Evolutionary conservation across 2,888 invertebrate genomes (phyloP), one percentile per base, ranked within the genome.

Genomic region (Neoitamus cyanurus): DNA sequence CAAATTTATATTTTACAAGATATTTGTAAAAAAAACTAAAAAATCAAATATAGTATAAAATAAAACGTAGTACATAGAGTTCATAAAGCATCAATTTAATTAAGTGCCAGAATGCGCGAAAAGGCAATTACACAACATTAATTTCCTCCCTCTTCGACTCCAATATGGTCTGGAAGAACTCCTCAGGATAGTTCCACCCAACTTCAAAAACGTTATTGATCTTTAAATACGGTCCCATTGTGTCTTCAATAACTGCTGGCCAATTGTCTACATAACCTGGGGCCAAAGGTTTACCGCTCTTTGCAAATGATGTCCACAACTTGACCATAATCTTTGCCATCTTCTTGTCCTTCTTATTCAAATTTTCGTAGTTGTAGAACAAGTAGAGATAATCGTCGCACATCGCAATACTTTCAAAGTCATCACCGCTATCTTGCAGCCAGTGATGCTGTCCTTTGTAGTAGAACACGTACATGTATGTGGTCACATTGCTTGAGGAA

Each of bases 381-480:
- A 91, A 91, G 88, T 93, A 94, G 31, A 80, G 13, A 5, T 80
- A 34, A 2, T 80, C 80, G 58, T 80, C 80, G 3, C 48, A 48
- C 48, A 80, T 30, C 15, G n/a, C 48, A 7, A 68, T 20, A 11
- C 48, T 48, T 2, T 48, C 25, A 7, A 68, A 28, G 20, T 80
- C 42, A 2, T 80, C 58, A 0, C n/a, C 15, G 46, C 34, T 48
- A 11, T 48, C 15, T 13, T n/a, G 31, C 1, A 25, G 70, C 25
- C 70, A 30, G 25, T 70, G 30, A 15, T 31, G 1, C 9, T 30
- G 34, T 31, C 70, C 70, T 58, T 58, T 15, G 58, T 89, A 91
- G 85, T 91, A 90, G 87, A 92, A 91, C 25, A 90, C 88, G 86
- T 91, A 92, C 78, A 90, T 87, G 86, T 88, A 92, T 6, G 90